Evolutionary conservation across 1,140 invertebrate species (phyloP), one percentile per base, ranked within the genome.

Genomic region (Eriosoma lanigerum): DNA sequence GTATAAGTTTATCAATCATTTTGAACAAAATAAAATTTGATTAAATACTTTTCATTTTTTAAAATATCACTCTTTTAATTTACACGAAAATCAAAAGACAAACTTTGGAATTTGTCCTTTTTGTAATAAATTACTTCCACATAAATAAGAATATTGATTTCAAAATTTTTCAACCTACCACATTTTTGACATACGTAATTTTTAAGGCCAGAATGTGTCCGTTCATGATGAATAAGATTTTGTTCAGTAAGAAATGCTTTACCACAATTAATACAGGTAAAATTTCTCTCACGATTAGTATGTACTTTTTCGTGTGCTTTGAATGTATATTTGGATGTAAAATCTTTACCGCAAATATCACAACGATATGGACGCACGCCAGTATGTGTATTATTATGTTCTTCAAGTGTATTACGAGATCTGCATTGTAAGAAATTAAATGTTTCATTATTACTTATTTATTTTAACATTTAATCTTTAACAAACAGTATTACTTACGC

Each of bases 301-400:
- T 94, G 92, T 0, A 91, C 93, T 86, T 93, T 93, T 76, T 90
- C 86, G 84, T 93, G 93, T 0, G 91, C 90, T 83, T 90, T 91
- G 81, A 90, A 90, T 1, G 92, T 92, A 83, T 93, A 93, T 82
- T 93, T 93, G 2, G 91, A 92, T 1, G 92, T 90, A 85, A 93
- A 93, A 83, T 89, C 88, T 86, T 93, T 93, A 8, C 87, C 86
- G 84, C 93, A 94, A 19, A 87, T 83, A 1, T 86, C 83, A 83
- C 92, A 93, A 3, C 87, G 84, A 84, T 93, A 91, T 0, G 92
- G 92, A 8, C 92, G 85, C 46, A 87, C 83, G 0, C 92, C 92
- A 1, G 88, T 90, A 83, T 93, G 92, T 1, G 88, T 89, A 84
- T 93, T 92, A 68, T 88, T 89, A 82, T 93, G 92, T 84, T 92